Evolutionary conservation across 2,797 vertebrate genomes (phyloP), one percentile per base, ranked within the genome.

Genomic region (Ceryle rudis): DNA sequence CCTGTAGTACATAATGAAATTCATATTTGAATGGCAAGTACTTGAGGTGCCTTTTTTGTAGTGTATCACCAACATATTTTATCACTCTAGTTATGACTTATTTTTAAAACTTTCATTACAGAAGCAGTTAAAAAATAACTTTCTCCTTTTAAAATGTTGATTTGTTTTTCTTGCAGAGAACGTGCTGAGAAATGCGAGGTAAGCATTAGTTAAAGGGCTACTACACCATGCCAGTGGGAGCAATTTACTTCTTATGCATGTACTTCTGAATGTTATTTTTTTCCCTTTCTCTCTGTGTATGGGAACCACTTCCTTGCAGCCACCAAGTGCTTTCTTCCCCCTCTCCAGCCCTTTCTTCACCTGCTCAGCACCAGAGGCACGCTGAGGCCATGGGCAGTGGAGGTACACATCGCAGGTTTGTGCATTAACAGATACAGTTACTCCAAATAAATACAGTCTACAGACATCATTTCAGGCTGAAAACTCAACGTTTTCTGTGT

Each of bases 91-190:
- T 95, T 96, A 97, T 96, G 96, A 97, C 94, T 96, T 96, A 95
- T 96, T 97, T 97, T 96, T 96, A 97, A 91, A 97, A 89, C 93
- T 77, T 93, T 97, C 96, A 97, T 97, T 97, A 97, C 49, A 95
- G 88, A 91, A 97, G 74, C 82, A 81, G 97, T 96, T 97, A 97
- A 97, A 97, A 95, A 97, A 96, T 96, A 97, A 95, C 95, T 97
- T 97, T 83, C 64, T 86, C 86, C 89, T 96, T 97, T 97, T 95
- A 96, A 97, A 97, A 93, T 94, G 95, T 92, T 97, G 97, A 97
- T 96, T 98, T 98, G 94, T 97, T 98, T 97, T 97, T 96, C 93
- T 84, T 54, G 82, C 72, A 90, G 95, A 69, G 73, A 97, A 85
- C 81, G 65, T 73, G 49, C 92, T 89, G 29, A 9, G 7, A 97